A percentile compares a stretch with the other conserved stretches of the same genome.
Conservation (phyloP, 2,888 invertebrate species). For the Belgica antarctica region DNA sequence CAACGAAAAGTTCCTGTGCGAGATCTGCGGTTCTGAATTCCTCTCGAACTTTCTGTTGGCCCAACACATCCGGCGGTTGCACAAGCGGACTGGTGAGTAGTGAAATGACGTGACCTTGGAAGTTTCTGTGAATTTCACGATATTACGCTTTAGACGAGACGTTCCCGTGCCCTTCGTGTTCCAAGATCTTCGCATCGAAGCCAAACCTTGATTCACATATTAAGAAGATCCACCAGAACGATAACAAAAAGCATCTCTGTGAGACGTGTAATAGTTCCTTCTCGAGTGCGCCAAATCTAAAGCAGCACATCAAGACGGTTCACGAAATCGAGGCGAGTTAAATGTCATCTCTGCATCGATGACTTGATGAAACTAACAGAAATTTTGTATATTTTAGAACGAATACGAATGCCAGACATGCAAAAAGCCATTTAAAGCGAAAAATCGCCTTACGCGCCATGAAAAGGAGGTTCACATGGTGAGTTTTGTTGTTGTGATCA, state of each 20-base stretch:
- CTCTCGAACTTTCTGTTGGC: conserved; percentile 31
- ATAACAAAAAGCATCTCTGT: conserved; percentile 26
- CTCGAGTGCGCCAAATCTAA: conserved; percentile 39
- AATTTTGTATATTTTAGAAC: conserved; percentile 30
- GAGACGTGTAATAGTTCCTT: conserved; percentile 34
- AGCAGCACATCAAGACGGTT: conserved; percentile 39
- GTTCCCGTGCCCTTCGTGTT: conserved; percentile 31
- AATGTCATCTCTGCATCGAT: no score
- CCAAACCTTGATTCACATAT: conserved; percentile 40
- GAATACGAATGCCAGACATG: conserved; percentile 40
- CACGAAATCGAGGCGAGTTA: conserved; percentile 26
- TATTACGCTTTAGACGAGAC: conserved; percentile 18
- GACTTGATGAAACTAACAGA: not conserved
- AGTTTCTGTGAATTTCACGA: not conserved
- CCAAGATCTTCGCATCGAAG: conserved; percentile 37
- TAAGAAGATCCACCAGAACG: conserved; percentile 38
- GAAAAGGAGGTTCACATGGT: conserved; percentile 42
- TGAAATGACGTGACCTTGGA: not conserved
- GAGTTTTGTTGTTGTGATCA: not conserved
- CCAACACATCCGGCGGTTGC: conserved; percentile 36
- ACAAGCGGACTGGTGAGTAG: conserved; percentile 33
- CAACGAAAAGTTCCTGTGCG: conserved; percentile 39
- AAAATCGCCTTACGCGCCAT: conserved; percentile 38
- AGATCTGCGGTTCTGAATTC: conserved; percentile 42
- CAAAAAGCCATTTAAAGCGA: conserved; percentile 40